A percentile compares a stretch with the other conserved stretches of the same genome.
phyloP scores from a whole-genome alignment of 2,888 invertebrate species.

The Protonemura montana region DNA sequence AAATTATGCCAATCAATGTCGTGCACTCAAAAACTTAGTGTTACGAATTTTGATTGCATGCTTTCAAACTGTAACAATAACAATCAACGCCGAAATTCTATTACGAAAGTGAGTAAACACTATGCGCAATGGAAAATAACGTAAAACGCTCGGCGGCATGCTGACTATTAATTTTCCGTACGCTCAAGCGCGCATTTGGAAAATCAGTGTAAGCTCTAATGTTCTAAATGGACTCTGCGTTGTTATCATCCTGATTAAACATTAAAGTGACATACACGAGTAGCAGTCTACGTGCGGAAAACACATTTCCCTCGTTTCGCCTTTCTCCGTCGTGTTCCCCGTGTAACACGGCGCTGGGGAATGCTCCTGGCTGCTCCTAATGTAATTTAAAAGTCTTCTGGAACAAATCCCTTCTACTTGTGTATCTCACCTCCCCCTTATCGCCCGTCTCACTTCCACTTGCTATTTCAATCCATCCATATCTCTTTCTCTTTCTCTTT shows the following conservation, averaged over 20 bases:
- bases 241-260: constrained; percentile 46
- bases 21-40: background rate
- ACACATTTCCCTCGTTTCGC: constrained; percentile 38
- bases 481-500: background rate
- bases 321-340: background rate
- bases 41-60: background rate
- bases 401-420: constrained; percentile 47
- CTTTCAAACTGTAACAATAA: constrained; percentile 4
- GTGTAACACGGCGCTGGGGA: constrained; percentile 43
- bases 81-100: background rate
- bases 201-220: constrained; percentile 17
- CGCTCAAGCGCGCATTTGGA: constrained; percentile 12
- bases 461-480: background rate
- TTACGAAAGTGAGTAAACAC: background rate
- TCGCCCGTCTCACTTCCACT: background rate
- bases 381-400: constrained; percentile 49
- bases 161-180: background rate
- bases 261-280: constrained; percentile 44
- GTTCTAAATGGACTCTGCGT: constrained; percentile 27
- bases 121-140: background rate
- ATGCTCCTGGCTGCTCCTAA: constrained; percentile 45
- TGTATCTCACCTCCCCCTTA: constrained; percentile 17
- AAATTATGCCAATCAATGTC: background rate
- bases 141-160: background rate
- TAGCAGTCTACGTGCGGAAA: constrained; percentile 30